phyloP scores from a whole-genome alignment of 2,113 vertebrate genomes.

The Labrus mixtus region DNA sequence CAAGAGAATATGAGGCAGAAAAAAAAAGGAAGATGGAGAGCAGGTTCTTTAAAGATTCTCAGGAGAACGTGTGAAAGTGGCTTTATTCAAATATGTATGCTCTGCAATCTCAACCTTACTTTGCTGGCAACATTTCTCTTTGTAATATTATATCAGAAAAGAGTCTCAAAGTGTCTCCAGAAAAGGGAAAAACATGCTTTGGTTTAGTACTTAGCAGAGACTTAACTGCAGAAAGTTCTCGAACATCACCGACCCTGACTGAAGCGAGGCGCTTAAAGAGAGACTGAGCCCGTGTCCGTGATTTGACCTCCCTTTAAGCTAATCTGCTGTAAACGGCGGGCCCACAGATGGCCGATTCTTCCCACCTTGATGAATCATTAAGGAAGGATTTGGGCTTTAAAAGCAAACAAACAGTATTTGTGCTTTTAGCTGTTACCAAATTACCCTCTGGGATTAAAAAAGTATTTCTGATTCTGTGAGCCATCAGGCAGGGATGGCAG shows the following conservation, averaged over 20 bases:
- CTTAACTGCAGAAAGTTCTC: constrained; percentile 14
- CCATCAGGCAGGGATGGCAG: background rate
- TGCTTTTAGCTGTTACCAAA: background rate
- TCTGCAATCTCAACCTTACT: background rate
- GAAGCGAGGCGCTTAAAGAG: constrained; percentile 36
- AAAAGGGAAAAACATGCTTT: constrained; percentile 6
- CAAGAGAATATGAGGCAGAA: background rate
- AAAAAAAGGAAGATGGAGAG: background rate
- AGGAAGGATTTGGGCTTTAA: constrained; percentile 23
- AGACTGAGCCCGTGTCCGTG: constrained; percentile 15
- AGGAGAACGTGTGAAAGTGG: no score
- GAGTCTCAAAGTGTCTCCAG: background rate
- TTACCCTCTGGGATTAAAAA: no score
- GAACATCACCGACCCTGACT: no score
- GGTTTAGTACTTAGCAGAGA: constrained; percentile 8
- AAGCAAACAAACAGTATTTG: constrained; percentile 27
- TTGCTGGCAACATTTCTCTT: background rate
- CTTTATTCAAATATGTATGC: background rate
- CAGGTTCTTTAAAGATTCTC: no score
- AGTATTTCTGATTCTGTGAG: no score
- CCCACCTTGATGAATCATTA: constrained; percentile 48
- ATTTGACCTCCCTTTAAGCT: constrained; percentile 47
- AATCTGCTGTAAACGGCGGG: constrained; percentile 37
- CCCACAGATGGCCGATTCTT: constrained; percentile 49
- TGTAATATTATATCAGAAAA: background rate